Evolutionary conservation across 1,140 invertebrate genomes (phyloP), one percentile per base, ranked within the genome.

Genomic region (Dryas iulia): DNA sequence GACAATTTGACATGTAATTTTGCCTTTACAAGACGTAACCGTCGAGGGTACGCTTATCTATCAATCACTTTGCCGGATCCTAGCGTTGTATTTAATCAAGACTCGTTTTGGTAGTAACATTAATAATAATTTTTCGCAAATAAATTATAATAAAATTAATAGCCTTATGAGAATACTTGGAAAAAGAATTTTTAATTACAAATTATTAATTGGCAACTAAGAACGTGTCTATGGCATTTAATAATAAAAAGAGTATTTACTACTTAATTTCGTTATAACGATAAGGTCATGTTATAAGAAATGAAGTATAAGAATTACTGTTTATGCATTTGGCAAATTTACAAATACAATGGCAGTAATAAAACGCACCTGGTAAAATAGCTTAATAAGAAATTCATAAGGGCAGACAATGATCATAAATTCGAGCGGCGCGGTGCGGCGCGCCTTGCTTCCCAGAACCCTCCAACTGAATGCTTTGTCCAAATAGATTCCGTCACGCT

Each of bases 371-470:
- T 26, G 30, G 12, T 35, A 35, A 23, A n/a, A 61, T 24, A 21
- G 35, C 24, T 47, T 65, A 72, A 72, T 69, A 69, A 65, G 52
- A 60, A 69, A 60, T 67, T 72, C 60, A 60, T 63, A 65, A 25
- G 28, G 39, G 30, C 68, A 58, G 47, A 65, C 61, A 71, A 56
- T 65, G 47, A 65, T 66, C 62, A 58, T 61, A 66, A 66, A 65
- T 74, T 67, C 65, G 67, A 52, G 35, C 58, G 67, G 70, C 69
- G 66, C 71, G 66, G 67, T 47, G 35, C 58, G 67, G 70, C 39
- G 39, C 65, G 65, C 23, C 25, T 59, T 59, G 53, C 18, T 71
- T 66, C 63, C 24, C 10, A 66, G 62, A 66, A 71, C 59, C 47
- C 53, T 26, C 39, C 12, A 47, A 61, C 24, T 18, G 18, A 39